phyloP scores from a whole-genome alignment of 2,888 invertebrate species.

The Tinea semifulvella region DNA sequence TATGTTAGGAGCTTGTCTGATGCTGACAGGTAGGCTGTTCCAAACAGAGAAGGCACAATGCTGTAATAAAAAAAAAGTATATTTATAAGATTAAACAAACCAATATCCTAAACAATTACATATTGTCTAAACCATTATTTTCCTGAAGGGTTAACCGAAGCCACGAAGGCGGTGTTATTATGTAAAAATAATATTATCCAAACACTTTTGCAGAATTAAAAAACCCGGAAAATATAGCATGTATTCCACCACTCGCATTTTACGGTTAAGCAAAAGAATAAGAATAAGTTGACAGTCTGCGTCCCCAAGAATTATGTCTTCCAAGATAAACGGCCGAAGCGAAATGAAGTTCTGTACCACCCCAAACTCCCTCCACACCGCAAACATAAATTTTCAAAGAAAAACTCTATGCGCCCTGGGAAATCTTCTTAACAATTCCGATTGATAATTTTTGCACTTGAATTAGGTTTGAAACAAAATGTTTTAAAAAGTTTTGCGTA shows the following conservation, averaged over 20 bases:
- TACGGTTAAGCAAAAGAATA: constrained; percentile 65
- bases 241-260: constrained; percentile 27
- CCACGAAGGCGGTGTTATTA: too few relatives aligned
- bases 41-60: too few relatives aligned
- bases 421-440: background rate
- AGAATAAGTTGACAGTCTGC: constrained; percentile 69
- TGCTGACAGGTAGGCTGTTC: too few relatives aligned
- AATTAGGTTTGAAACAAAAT: background rate
- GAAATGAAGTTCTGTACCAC: constrained; percentile 73
- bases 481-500: background rate
- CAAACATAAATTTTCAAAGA: constrained; percentile 60
- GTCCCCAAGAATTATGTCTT: constrained; percentile 70
- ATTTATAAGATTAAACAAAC: too few relatives aligned
- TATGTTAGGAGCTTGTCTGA: too few relatives aligned
- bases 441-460: background rate
- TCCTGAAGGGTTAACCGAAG: too few relatives aligned
- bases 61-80: too few relatives aligned
- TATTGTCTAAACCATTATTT: too few relatives aligned
- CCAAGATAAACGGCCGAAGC: constrained; percentile 77
- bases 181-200: too few relatives aligned
- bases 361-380: constrained; percentile 44
- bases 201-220: too few relatives aligned
- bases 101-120: too few relatives aligned
- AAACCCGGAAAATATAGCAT: constrained; percentile 3
- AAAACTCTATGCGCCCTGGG: constrained; percentile 31